phyloP scores from a whole-genome alignment of 92 coral and sea anemone genomes.

The Hydrozoanthus gracilis region DNA sequence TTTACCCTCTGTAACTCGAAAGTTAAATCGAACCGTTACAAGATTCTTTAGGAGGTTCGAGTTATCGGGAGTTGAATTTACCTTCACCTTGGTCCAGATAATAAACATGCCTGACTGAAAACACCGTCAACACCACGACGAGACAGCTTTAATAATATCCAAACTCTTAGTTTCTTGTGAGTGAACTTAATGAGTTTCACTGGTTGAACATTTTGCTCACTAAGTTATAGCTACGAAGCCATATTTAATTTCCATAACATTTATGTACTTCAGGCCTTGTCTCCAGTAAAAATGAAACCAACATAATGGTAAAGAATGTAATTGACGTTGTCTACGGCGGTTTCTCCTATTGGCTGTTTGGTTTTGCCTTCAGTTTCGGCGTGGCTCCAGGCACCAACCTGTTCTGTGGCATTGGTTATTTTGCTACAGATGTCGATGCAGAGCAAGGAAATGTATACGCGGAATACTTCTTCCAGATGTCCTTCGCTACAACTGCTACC shows the following conservation, averaged over 20 bases:
- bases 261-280: conserved; percentile 42
- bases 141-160: too few relatives aligned
- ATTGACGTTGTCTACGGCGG: conserved; percentile 94
- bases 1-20: too few relatives aligned
- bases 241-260: too few relatives aligned
- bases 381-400: conserved; percentile 56
- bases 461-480: conserved; percentile 83
- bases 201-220: background rate
- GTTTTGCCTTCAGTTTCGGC: conserved; percentile 85
- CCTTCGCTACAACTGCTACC: conserved; percentile 91
- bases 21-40: too few relatives aligned
- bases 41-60: too few relatives aligned
- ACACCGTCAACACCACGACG: too few relatives aligned
- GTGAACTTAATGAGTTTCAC: background rate
- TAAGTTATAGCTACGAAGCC: background rate
- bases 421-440: conserved; percentile 78
- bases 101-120: too few relatives aligned
- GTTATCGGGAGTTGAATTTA: too few relatives aligned
- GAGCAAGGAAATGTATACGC: conserved; percentile 80
- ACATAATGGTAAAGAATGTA: conserved; percentile 92
- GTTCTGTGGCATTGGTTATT: conserved; percentile 79
- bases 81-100: too few relatives aligned
- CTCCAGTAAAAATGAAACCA: conserved; percentile 87
- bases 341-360: conserved; percentile 87
- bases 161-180: background rate